Evolutionary conservation across 2,797 vertebrate species (phyloP).

Genomic region (Petrocephalus sullivani): DNA sequence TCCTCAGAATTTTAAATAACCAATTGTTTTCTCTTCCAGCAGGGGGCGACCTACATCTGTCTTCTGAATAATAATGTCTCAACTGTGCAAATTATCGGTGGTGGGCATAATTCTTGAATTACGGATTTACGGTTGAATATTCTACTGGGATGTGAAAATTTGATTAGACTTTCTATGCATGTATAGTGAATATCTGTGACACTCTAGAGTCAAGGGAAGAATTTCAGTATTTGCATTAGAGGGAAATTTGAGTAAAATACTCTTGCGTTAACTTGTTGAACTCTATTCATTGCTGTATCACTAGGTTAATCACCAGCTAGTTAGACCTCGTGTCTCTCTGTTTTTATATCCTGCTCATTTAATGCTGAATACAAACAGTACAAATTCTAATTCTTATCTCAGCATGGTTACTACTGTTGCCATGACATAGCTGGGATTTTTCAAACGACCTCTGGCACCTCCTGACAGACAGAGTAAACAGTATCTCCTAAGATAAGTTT

Average conservation of each 20-base stretch:
- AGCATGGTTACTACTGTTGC: background rate
- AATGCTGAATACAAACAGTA: background rate
- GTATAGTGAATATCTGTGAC: background rate
- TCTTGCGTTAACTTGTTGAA: background rate
- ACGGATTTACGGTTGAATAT: background rate
- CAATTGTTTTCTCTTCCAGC: background rate
- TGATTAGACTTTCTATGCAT: background rate
- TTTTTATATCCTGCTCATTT: background rate
- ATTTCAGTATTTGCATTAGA: background rate
- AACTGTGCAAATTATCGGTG: background rate
- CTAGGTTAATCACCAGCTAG: background rate
- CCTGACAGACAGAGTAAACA: background rate
- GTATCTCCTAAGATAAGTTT: background rate
- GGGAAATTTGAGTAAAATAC: background rate
- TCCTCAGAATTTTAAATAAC: background rate
- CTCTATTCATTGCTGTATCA: background rate
- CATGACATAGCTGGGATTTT: background rate
- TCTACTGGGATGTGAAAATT: background rate
- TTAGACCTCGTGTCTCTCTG: background rate
- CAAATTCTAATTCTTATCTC: background rate
- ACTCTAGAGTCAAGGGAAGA: background rate
- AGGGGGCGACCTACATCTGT: background rate
- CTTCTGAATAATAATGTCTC: background rate
- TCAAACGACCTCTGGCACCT: background rate
- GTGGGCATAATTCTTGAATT: background rate